These are phyloP conservation scores for Macrocentrus cingulum DNA, from an alignment of 1,140 invertebrate genomes.

Conservation along the genomic window DNA sequence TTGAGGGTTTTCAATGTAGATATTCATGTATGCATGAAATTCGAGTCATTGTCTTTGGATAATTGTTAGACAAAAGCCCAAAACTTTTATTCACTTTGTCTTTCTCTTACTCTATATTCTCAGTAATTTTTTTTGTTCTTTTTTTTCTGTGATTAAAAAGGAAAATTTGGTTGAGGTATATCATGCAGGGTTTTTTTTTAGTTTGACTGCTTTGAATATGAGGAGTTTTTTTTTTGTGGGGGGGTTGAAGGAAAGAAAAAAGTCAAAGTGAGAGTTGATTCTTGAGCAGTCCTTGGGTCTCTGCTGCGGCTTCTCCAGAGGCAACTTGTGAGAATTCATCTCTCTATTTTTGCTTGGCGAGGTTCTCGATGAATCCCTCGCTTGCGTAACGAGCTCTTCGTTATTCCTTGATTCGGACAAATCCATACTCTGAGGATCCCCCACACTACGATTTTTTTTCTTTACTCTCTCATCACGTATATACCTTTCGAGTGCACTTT, in stretches of 20 bases:
- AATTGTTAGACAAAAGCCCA: constrained; percentile 54
- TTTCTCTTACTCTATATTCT: background rate
- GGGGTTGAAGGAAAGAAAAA: background rate
- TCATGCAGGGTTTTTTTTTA: no score
- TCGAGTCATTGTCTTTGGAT: constrained; percentile 48
- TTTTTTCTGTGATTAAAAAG: no score
- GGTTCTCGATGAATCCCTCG: background rate
- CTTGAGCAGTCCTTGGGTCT: background rate
- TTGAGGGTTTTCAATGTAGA: no score
- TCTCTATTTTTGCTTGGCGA: background rate
- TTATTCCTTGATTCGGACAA: background rate
- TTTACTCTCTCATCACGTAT: background rate
- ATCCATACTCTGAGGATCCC: constrained; percentile 10
- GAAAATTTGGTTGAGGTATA: no score
- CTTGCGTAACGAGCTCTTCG: constrained; percentile 2
- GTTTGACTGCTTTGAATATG: no score
- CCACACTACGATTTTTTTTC: constrained; percentile 18
- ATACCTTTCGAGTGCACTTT: no score
- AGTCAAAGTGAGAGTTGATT: background rate
- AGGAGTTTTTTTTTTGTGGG: no score
- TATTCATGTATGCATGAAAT: background rate
- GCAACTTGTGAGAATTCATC: background rate
- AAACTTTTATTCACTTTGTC: constrained; percentile 50
- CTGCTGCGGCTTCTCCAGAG: background rate
- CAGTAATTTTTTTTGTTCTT: no score